These are phyloP conservation scores for Lacanobia oleracea DNA, from an alignment of 2,888 invertebrate genomes.

Conservation along the genomic window DNA sequence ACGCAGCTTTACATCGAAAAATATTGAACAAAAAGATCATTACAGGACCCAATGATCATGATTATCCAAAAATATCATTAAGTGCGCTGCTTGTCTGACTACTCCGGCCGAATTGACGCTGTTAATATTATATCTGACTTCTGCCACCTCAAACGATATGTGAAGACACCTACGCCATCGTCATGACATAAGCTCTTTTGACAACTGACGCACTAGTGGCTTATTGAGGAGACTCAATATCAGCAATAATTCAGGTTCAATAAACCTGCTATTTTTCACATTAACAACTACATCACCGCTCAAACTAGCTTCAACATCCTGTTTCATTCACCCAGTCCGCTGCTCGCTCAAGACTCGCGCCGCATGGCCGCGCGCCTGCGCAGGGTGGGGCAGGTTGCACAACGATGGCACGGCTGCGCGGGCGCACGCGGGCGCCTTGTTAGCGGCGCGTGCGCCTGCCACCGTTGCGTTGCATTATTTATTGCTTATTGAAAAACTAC, in stretches of 20 bases:
- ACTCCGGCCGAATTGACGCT: too few relatives aligned
- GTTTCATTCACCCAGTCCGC: slow-evolving; percentile 21
- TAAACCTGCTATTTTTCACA: too few relatives aligned
- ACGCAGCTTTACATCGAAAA: neutral
- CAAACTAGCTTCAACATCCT: slow-evolving; percentile 27
- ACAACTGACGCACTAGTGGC: neutral
- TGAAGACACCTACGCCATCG: neutral
- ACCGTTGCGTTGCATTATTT: slow-evolving; percentile 89
- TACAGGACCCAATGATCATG: neutral
- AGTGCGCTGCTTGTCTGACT: too few relatives aligned
- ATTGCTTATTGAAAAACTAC: slow-evolving; percentile 90
- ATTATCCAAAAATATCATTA: neutral
- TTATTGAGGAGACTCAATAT: neutral
- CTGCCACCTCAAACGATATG: neutral
- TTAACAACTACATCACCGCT: neutral
- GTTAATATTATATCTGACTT: neutral
- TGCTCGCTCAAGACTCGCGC: slow-evolving; percentile 65
- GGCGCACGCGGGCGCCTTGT: slow-evolving; percentile 82
- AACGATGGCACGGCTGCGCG: slow-evolving; percentile 85
- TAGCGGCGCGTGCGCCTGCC: slow-evolving; percentile 86
- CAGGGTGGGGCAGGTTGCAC: slow-evolving; percentile 89
- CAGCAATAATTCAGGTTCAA: neutral
- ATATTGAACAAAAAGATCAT: too few relatives aligned
- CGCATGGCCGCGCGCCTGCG: slow-evolving; percentile 76
- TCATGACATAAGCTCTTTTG: neutral